Base-by-base conservation (phyloP, 2,888 invertebrate genomes). In the Elysia crispata region DNA sequence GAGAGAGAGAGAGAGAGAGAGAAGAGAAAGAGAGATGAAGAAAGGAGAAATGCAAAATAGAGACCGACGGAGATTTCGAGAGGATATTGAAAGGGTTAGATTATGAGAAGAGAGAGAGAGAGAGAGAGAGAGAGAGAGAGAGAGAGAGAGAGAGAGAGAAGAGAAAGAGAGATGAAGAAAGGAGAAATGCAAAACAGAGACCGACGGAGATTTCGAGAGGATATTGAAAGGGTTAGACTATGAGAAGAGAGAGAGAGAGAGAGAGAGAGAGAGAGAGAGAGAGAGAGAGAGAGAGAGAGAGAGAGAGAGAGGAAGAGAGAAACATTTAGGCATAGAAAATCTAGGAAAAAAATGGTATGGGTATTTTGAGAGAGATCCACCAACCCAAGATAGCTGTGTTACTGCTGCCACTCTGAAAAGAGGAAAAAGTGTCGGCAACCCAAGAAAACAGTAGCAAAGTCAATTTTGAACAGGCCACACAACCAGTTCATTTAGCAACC, bases 1-100 rank as follows among this genome's bases (percentile, higher is more conserved):
- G 41, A 41, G 3, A 11, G 70, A 70, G 8, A 70, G 33, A 70
- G 33, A 70, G 33, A 70, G 33, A 70, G 70, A 70, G 33, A 70
- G 33, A 70, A 23, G 33, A 23, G n/a, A 23, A 33, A 70, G 33
- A 31, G 3, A 70, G 70, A 70, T 23, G 20, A 33, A 31, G 70
- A 20, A 15, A 20, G 15, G 20, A 15, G 15, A 33, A 20, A 64
- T 5, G 13, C 13, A 11, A 28, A 28, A 20, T n/a, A 64, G 30
- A 64, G 30, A 23, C 15, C 25, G 23, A 64, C 15, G 23, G 1
- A 64, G 23, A 15, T 1, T 64, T n/a, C 15, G 64, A 28, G 15
- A 64, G 28, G 64, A 15, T 30, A 64, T 64, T 64, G 25, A 28
- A 30, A n/a, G 15, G 25, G 25, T 25, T n/a, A 15, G 23, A 6